Conservation (phyloP, 1,140 invertebrate species). For the Rhynchophorus ferrugineus region DNA sequence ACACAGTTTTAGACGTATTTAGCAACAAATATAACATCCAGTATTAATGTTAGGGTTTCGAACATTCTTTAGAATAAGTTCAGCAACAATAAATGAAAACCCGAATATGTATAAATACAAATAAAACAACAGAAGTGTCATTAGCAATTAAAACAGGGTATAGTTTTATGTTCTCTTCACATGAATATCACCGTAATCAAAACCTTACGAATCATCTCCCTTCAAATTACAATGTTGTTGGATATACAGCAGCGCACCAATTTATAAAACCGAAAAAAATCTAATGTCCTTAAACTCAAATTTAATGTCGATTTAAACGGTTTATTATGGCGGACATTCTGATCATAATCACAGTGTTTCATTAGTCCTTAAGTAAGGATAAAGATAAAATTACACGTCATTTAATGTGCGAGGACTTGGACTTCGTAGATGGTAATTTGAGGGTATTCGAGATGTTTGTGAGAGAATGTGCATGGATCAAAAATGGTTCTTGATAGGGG, state of each 20-base stretch:
- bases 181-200: too few relatives aligned
- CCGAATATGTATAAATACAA: too few relatives aligned
- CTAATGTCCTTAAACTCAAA: conserved; percentile 3
- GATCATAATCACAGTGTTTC: conserved; percentile 8
- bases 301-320: conserved; percentile 17
- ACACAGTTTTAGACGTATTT: too few relatives aligned
- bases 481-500: conserved; percentile 4
- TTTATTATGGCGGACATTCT: conserved; percentile 14
- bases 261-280: not conserved
- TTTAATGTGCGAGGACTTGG: not conserved
- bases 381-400: conserved; percentile 16
- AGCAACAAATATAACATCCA: too few relatives aligned
- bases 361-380: conserved; percentile 12
- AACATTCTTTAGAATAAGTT: too few relatives aligned
- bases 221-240: too few relatives aligned
- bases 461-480: not conserved
- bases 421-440: conserved; percentile 1
- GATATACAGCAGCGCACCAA: not conserved
- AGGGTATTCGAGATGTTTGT: not conserved
- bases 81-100: too few relatives aligned
- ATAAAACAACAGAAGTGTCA: too few relatives aligned
- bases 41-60: too few relatives aligned
- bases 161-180: too few relatives aligned
- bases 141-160: too few relatives aligned
- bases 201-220: too few relatives aligned